A percentile compares a stretch with the other conserved stretches of the same genome.
Evolutionary conservation across 2,113 vertebrate genomes (phyloP).

Genomic region (Lasiurus borealis): DNA sequence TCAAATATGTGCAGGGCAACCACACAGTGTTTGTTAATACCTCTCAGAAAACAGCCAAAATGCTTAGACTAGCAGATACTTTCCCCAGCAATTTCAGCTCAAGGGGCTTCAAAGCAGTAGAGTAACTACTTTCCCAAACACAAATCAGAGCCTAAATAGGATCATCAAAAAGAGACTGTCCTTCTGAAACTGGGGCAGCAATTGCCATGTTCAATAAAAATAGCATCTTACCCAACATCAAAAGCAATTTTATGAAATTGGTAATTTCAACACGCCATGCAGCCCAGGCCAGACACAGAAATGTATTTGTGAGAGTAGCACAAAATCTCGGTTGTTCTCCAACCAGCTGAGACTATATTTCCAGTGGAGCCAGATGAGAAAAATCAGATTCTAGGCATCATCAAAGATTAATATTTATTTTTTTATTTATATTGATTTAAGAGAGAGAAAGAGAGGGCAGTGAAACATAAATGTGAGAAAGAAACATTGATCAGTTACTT

Average conservation of each 20-base stretch:
- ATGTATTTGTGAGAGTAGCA: not conserved
- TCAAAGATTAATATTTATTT: not conserved
- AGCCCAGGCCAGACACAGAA: conserved; percentile 6
- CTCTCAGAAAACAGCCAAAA: conserved; percentile 39
- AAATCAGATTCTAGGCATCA: not conserved
- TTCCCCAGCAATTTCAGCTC: conserved; percentile 69
- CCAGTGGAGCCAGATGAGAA: not conserved
- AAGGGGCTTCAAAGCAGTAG: conserved; percentile 68
- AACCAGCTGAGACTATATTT: conserved; percentile 33
- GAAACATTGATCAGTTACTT: too few species aligned
- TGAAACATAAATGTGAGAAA: too few species aligned
- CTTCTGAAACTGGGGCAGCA: conserved; percentile 67
- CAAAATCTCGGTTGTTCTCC: conserved; percentile 47
- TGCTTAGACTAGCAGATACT: conserved; percentile 38
- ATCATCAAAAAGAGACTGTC: conserved; percentile 76
- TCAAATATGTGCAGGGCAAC: not conserved
- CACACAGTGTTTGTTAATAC: not conserved
- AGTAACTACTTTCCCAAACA: conserved; percentile 79
- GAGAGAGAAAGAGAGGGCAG: too few species aligned
- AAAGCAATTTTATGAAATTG: conserved; percentile 82
- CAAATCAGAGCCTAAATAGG: conserved; percentile 80
- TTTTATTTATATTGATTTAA: not conserved
- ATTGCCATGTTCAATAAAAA: conserved; percentile 77
- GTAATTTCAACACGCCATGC: conserved; percentile 68
- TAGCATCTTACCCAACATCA: conserved; percentile 71